Evolutionary conservation across 2,797 vertebrate species (phyloP).

Genomic region (Gambelia wislizenii): DNA sequence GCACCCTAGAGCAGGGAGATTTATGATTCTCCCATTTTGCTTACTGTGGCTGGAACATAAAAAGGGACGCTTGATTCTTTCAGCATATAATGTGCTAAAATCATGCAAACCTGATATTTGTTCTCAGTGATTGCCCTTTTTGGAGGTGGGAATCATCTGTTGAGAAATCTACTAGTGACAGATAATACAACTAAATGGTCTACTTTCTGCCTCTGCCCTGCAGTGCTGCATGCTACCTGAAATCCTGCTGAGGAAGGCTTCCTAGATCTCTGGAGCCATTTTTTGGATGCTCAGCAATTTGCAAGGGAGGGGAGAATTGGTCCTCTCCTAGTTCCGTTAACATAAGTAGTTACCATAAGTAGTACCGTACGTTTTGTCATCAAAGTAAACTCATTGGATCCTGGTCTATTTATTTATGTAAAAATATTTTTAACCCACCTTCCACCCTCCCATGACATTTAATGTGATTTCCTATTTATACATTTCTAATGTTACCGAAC

Average conservation of each 20-base stretch:
- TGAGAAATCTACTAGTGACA: too few species aligned
- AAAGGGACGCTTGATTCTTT: not conserved
- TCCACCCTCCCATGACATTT: not conserved
- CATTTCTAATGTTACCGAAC: not conserved
- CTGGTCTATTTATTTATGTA: not conserved
- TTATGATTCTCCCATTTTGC: not conserved
- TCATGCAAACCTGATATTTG: too few species aligned
- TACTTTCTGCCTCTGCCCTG: not conserved
- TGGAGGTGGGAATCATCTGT: too few species aligned
- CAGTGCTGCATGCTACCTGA: not conserved
- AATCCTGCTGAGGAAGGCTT: not conserved
- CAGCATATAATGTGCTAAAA: not conserved
- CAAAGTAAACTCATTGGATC: not conserved
- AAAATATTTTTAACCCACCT: not conserved
- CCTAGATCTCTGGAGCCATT: not conserved
- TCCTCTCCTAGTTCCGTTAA: not conserved
- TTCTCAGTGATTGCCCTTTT: not conserved
- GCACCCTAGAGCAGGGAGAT: too few species aligned
- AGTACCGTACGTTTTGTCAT: too few species aligned
- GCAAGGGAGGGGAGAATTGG: not conserved
- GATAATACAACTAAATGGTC: too few species aligned
- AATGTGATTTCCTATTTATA: not conserved
- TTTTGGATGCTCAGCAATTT: not conserved
- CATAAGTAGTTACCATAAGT: too few species aligned
- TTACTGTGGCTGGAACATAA: not conserved